phyloP scores from a whole-genome alignment of 2,797 vertebrate species.

The Eupleurogrammus muticus region DNA sequence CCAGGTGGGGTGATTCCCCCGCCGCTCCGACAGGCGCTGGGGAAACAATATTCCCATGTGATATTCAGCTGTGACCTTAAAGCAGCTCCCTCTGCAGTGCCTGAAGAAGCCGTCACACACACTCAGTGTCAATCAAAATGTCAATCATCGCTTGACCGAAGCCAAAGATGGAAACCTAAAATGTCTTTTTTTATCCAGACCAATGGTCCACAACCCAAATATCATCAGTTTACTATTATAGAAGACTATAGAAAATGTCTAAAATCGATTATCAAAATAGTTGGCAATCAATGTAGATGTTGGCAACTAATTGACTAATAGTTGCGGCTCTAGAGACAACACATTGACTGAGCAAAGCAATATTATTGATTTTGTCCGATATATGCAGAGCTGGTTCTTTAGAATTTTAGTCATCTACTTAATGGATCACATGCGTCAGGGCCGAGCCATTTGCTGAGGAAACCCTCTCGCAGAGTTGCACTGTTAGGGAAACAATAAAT shows the following conservation, averaged over 20 bases:
- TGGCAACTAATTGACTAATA: too few relatives aligned
- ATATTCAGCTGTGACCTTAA: conserved; percentile 67
- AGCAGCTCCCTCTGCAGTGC: conserved; percentile 40
- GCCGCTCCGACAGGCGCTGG: conserved; percentile 35
- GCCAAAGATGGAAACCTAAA: too few relatives aligned
- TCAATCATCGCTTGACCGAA: too few relatives aligned
- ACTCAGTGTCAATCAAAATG: neutral
- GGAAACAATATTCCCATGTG: conserved; percentile 63
- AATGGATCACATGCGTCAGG: neutral
- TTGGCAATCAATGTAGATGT: too few relatives aligned
- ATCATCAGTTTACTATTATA: too few relatives aligned
- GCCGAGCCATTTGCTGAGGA: neutral
- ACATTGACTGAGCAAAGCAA: too few relatives aligned
- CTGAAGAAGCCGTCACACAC: conserved; percentile 37
- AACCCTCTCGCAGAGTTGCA: neutral
- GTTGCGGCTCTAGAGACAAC: too few relatives aligned
- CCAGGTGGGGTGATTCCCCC: conserved; percentile 16
- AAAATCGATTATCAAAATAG: too few relatives aligned
- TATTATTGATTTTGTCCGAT: too few relatives aligned
- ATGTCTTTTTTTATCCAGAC: too few relatives aligned
- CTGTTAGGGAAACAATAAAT: neutral
- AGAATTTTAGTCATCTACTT: neutral
- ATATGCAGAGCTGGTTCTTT: neutral
- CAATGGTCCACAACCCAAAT: too few relatives aligned
- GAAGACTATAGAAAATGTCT: too few relatives aligned